Evolutionary conservation across 2,113 vertebrate genomes (phyloP), one percentile per base, ranked within the genome.

Genomic region (Sylvia atricapilla): DNA sequence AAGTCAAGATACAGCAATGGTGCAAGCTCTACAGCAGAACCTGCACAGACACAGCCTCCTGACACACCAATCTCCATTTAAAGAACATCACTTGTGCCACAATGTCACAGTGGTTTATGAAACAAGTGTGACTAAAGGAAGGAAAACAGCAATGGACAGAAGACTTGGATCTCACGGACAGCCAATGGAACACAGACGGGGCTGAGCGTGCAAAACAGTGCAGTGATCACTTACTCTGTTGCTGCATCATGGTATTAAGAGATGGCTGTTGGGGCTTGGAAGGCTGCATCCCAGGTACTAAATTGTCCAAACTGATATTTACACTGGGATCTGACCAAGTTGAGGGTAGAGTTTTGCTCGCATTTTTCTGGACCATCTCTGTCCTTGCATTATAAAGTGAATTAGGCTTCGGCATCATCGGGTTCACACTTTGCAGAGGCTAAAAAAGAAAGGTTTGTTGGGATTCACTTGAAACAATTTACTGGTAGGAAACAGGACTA

Each of bases 301-400:
- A 98, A 97, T 98, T 99, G 98, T 99, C 99, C 96, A 99, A 98
- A 97, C 98, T 99, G 98, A 99, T 99, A 98, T 99, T 99, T 94
- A 99, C 99, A 35, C 98, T 98, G 95, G 98, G 98, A 96, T 99
- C 99, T 73, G 99, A 99, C 99, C 99, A 99, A 83, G 99, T 99
- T 59, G 99, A 98, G 9, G 99, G 99, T 90, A 99, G 97, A 76
- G 98, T 96, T 98, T 99, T 99, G 97, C 97, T 97, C 94, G 98
- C 97, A 9, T 97, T 97, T 94, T 98, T 98, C 94, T 98, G 98
- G 89, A 98, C 97, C 53, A 98, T 98, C 96, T 98, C 95, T 94
- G 98, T 98, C 97, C 98, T 98, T 96, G 98, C 97, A 93, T 98
- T 93, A 90, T 98, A 98, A 96, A 98, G 97, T 77, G 97, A 93